Conservation (phyloP, 2,113 vertebrate genomes). For the Myxocyprinus asiaticus region DNA sequence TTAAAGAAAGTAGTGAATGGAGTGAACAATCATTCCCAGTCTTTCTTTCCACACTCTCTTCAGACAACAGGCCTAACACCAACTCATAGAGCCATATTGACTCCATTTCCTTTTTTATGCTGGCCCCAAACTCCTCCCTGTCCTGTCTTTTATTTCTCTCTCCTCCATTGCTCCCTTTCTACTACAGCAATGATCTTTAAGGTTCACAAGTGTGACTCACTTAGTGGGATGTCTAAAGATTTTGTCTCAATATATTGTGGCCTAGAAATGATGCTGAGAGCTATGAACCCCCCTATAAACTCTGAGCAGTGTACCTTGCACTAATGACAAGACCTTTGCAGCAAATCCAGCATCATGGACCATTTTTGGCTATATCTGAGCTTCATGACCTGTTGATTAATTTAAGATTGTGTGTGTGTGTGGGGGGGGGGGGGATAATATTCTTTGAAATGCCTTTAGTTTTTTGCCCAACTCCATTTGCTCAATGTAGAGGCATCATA, state of each 20-base stretch:
- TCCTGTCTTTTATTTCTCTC: slow-evolving; percentile 30
- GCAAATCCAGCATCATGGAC: slow-evolving; percentile 33
- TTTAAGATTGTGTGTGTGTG: slow-evolving; percentile 59
- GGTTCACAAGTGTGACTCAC: slow-evolving; percentile 31
- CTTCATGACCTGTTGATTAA: slow-evolving; percentile 74
- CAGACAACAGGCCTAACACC: slow-evolving; percentile 51
- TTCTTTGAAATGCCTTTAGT: too few species aligned
- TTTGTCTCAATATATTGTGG: neutral
- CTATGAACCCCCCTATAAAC: slow-evolving; percentile 37
- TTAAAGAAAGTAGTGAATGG: slow-evolving; percentile 63
- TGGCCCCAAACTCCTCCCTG: slow-evolving; percentile 1
- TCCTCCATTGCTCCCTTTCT: slow-evolving; percentile 19
- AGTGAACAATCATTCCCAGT: slow-evolving; percentile 59
- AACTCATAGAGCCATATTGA: slow-evolving; percentile 3
- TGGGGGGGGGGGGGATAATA: too few species aligned
- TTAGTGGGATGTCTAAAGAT: slow-evolving; percentile 26
- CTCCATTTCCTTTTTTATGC: slow-evolving; percentile 30
- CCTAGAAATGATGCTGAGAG: slow-evolving; percentile 34
- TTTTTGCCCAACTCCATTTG: too few species aligned
- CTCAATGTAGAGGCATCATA: too few species aligned
- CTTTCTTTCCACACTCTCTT: slow-evolving; percentile 74
- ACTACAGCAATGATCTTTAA: slow-evolving; percentile 12
- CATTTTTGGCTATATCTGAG: slow-evolving; percentile 60
- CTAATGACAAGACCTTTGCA: slow-evolving; percentile 29
- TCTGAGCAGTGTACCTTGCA: slow-evolving; percentile 30